phyloP scores from a whole-genome alignment of 2,888 invertebrate species.

The Pyrochroa serraticornis region DNA sequence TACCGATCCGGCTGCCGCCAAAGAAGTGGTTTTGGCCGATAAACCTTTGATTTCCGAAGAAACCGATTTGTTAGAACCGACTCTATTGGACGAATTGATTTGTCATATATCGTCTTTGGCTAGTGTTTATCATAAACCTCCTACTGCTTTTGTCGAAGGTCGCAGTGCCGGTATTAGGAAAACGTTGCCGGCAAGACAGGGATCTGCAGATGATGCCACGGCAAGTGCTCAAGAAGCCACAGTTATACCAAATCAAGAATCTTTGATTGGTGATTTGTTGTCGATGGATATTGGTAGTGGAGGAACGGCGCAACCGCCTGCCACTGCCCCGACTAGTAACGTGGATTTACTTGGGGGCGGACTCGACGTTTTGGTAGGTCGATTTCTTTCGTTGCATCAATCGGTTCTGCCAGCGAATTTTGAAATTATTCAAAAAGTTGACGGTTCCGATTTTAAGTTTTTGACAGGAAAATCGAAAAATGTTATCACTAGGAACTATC shows the following conservation, averaged over 20 bases:
- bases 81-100: constrained; percentile 95
- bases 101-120: constrained; percentile 98
- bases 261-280: constrained; percentile 93
- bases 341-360: constrained; percentile 89
- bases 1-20: constrained; percentile 98
- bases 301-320: constrained; percentile 61
- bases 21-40: constrained; percentile 98
- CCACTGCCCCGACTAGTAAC: constrained; percentile 66
- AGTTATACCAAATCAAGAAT: constrained; percentile 85
- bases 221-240: constrained; percentile 58
- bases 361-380: constrained; percentile 80
- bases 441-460: no score
- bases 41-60: constrained; percentile 99
- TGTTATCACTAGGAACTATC: no score
- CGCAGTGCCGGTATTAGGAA: constrained; percentile 71
- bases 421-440: no score
- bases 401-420: no score
- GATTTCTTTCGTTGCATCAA: constrained; percentile 8
- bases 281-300: constrained; percentile 91
- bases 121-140: constrained; percentile 98
- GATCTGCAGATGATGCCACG: constrained; percentile 53
- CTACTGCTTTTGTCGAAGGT: constrained; percentile 97
- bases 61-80: constrained; percentile 97
- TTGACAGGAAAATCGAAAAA: no score
- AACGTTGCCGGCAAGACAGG: constrained; percentile 73